phyloP scores from a whole-genome alignment of 2,113 vertebrate species.

The Mustela lutreola region DNA sequence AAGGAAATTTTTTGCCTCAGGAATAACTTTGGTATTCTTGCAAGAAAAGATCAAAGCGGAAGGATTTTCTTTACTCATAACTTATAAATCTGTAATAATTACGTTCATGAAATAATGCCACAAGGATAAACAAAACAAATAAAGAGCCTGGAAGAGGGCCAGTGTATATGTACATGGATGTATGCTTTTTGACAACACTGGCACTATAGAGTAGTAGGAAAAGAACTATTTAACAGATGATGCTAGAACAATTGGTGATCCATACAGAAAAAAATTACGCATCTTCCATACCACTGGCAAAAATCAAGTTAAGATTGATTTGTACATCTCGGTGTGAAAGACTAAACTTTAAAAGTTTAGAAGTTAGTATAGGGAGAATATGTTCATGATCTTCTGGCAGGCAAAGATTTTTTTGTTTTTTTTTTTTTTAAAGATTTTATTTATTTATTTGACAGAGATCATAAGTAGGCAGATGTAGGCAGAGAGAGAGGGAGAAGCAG shows the following conservation, averaged over 20 bases:
- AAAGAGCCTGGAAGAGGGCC: background rate
- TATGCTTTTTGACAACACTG: background rate
- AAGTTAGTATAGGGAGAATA: background rate
- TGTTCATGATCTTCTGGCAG: background rate
- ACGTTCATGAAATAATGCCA: slow-evolving; percentile 1
- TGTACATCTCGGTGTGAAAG: background rate
- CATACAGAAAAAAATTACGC: background rate
- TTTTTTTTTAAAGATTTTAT: no score
- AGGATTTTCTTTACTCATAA: background rate
- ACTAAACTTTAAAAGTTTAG: background rate
- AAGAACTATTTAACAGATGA: background rate
- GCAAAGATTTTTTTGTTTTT: no score
- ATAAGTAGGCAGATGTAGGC: no score
- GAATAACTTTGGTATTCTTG: background rate
- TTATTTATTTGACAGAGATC: no score
- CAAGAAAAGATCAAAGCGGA: background rate
- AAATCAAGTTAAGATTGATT: slow-evolving; percentile 12
- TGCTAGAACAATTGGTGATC: background rate
- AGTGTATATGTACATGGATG: background rate
- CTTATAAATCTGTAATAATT: background rate
- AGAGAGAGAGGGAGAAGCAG: no score
- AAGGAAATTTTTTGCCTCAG: background rate
- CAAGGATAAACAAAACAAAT: slow-evolving; percentile 12
- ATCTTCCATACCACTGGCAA: background rate
- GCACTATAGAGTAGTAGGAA: background rate